Conservation (phyloP, 2,888 invertebrate species). For the Drosophila paramelanica region DNA sequence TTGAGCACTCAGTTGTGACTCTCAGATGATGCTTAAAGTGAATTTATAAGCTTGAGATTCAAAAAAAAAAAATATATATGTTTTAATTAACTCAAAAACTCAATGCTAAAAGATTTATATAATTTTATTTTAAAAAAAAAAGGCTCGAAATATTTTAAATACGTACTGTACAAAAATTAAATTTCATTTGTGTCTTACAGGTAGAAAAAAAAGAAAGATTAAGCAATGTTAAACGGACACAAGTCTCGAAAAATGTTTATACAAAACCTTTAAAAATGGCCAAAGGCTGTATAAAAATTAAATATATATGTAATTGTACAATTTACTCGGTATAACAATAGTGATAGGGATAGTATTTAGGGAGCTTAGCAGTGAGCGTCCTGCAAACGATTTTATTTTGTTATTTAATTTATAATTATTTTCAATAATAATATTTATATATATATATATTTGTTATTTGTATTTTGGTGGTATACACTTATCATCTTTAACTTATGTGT, state of each 20-base stretch:
- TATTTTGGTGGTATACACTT: constrained; percentile 43
- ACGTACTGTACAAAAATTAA: constrained; percentile 33
- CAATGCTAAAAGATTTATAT: not conserved
- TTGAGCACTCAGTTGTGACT: constrained; percentile 11
- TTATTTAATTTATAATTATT: constrained; percentile 6
- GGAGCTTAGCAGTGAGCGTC: constrained; percentile 29
- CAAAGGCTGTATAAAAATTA: constrained; percentile 41
- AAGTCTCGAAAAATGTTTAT: constrained; percentile 27
- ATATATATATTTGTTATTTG: not conserved
- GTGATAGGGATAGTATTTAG: constrained; percentile 15
- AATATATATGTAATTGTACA: constrained; percentile 25
- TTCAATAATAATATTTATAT: not conserved
- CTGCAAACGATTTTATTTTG: constrained; percentile 11
- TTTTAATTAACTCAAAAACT: not conserved
- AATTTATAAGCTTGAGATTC: constrained; percentile 13
- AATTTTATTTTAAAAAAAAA: constrained; percentile 8
- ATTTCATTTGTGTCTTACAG: constrained; percentile 30
- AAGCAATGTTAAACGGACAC: constrained; percentile 22
- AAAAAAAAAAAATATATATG: too few relatives aligned
- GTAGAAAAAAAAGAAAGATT: constrained; percentile 19
- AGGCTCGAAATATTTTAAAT: not conserved
- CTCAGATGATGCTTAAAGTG: not conserved
- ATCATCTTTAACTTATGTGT: constrained; percentile 17
- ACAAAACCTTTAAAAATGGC: constrained; percentile 33
- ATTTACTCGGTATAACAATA: constrained; percentile 15